Evolutionary conservation across 2,113 vertebrate species (phyloP), one percentile per base, ranked within the genome.

Genomic region (Odontophorus gujanensis): DNA sequence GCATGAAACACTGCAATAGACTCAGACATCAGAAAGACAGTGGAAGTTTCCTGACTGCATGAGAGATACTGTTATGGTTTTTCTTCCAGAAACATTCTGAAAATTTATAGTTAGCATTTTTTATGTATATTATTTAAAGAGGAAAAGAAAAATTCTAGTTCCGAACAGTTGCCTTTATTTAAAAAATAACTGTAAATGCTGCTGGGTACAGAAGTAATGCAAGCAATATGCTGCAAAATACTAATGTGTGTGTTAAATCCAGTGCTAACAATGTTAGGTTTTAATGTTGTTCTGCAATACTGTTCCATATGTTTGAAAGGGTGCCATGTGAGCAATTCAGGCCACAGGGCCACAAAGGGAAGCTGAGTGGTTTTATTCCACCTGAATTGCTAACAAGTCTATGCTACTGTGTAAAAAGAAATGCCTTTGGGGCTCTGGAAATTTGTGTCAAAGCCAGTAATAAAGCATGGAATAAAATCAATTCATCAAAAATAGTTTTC

Each of bases 301-400:
- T 18, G 3, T 45, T 83, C 36, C 43, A 58, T 81, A 75, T 45
- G 32, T 92, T 61, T 89, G 28, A 94, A 86, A 81, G 38, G 50
- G 26, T 93, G 42, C 68, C 50, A 74, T 77, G 90, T 91, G 76
- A 93, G 87, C 93, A 94, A 87, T 92, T 89, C 84, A 74, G 88
- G 66, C 58, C 81, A 85, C 26, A 88, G 73, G 76, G 86, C 81
- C 57, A n/a, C 87, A 43, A 94, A 91, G 61, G 73, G 66, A 95
- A 96, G 82, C 69, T 91, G 92, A 93, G 84, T 90, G 59, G 72
- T 96, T 95, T 96, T 95, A 93, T 96, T 97, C 93, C 89, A 95
- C 92, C 73, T 93, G 93, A 97, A 92, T 84, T 94, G 55, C 81
- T 95, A 96, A 92, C 40, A 71, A 93, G 92, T 79, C 84, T 87